phyloP scores from a whole-genome alignment of 1,140 invertebrate species.

The Hypsibius dujardini region DNA sequence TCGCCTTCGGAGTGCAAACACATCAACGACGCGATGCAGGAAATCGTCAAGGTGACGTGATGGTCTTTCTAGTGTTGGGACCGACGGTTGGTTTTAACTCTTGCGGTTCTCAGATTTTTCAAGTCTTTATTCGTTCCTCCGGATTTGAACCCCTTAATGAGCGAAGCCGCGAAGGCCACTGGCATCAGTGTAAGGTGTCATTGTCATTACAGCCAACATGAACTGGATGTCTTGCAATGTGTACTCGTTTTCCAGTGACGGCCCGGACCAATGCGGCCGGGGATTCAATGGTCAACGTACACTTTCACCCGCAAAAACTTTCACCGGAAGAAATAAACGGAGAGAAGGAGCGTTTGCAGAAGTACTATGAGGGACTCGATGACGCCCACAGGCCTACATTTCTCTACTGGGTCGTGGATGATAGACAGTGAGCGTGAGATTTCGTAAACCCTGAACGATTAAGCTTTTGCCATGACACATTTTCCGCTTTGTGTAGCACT shows the following conservation, averaged over 20 bases:
- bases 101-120: constrained; percentile 43
- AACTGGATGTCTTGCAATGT: too few relatives aligned
- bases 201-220: too few relatives aligned
- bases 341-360: constrained; percentile 45
- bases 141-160: constrained; percentile 58
- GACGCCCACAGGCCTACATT: not conserved
- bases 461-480: constrained; percentile 38
- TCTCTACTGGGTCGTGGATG: constrained; percentile 6
- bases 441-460: not conserved
- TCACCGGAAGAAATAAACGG: constrained; percentile 40
- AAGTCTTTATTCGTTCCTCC: constrained; percentile 56
- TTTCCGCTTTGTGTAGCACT: constrained; percentile 61
- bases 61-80: too few relatives aligned
- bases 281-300: constrained; percentile 64
- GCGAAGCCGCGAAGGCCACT: constrained; percentile 64
- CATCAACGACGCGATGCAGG: constrained; percentile 58
- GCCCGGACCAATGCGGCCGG: constrained; percentile 49
- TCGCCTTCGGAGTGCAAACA: constrained; percentile 55
- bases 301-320: constrained; percentile 40
- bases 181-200: constrained; percentile 43
- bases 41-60: constrained; percentile 39
- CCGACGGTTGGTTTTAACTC: constrained; percentile 7
- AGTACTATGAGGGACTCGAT: constrained; percentile 39
- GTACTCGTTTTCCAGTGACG: constrained; percentile 37
- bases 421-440: not conserved